Evolutionary conservation across 1,140 invertebrate genomes (phyloP), one percentile per base, ranked within the genome.

Genomic region (Dinoponera quadriceps): DNA sequence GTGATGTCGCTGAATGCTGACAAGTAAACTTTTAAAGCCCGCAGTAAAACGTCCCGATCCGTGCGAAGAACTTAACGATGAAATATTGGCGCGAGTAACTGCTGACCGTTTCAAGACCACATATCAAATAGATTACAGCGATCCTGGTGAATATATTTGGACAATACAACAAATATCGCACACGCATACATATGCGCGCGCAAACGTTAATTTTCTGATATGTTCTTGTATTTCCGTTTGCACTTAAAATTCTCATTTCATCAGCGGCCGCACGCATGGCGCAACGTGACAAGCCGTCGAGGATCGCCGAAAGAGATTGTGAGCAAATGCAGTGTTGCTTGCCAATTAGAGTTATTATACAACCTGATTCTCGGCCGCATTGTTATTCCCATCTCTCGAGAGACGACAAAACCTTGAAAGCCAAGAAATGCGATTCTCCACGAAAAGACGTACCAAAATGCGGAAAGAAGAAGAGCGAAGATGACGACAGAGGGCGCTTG

Each of bases 41-140:
- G 94, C 95, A 91, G 94, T 95, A 62, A 95, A 95, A 83, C 95
- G 95, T 88, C 95, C 95, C 33, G 95, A 95, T 93, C 93, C 96
- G 59, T 95, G 95, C 89, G 95, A 94, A 92, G 94, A 95, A 20
- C 93, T 95, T 3, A 93, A 94, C 9, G 94, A 95, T 14, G 95
- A 96, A 71, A 77, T 95, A 18, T 94, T 95, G 33, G 93, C 94
- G 55, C 91, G 94, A 18, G 94, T 96, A 1, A 94, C 96, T 85
- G 91, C 93, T 4, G 95, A 96, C 89, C 90, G 95, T 29, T 92
- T 95, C 72, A 95, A 94, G 78, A 95, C 95, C 0, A 96, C 95
- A 0, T 96, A 96, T 88, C 95, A 95, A 88, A 91, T 94, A 0
- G 95, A 96, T 88, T 96, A 91, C 83, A 94, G 95, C 49, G 94